A percentile compares a stretch with the other conserved stretches of the same genome.
These are phyloP conservation scores for Corythornis madagascariensis DNA, from an alignment of 2,113 vertebrate species.

Conservation along the genomic window DNA sequence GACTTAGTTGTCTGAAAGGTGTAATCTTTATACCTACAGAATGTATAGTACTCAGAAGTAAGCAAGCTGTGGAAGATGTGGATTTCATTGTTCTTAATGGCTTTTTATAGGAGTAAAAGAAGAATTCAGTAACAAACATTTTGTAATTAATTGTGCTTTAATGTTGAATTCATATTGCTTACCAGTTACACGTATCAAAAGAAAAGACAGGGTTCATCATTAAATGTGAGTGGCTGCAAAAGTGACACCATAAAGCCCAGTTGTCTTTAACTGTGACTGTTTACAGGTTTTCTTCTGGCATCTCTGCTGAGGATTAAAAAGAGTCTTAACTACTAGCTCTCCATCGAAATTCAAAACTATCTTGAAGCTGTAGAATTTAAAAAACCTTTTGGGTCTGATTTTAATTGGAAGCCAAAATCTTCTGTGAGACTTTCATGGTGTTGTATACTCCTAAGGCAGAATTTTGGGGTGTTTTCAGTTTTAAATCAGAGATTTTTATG, in stretches of 20 bases:
- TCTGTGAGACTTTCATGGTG: background rate
- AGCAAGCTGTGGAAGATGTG: background rate
- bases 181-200: background rate
- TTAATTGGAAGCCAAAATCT: background rate
- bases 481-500: background rate
- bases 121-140: background rate
- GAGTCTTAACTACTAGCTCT: background rate
- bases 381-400: background rate
- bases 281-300: background rate
- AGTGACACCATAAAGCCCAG: background rate
- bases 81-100: background rate
- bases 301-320: background rate
- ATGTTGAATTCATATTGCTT: background rate
- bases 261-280: background rate
- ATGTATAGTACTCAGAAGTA: background rate
- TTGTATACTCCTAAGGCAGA: background rate
- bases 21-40: background rate
- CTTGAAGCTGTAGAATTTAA: background rate
- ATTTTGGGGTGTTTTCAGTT: background rate
- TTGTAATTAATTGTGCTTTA: background rate
- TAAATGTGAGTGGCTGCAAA: background rate
- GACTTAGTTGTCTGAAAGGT: background rate
- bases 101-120: background rate
- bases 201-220: background rate
- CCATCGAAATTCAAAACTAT: background rate